Evolutionary conservation across 2,113 vertebrate genomes (phyloP).

Genomic region (Hippocampus abdominalis): DNA sequence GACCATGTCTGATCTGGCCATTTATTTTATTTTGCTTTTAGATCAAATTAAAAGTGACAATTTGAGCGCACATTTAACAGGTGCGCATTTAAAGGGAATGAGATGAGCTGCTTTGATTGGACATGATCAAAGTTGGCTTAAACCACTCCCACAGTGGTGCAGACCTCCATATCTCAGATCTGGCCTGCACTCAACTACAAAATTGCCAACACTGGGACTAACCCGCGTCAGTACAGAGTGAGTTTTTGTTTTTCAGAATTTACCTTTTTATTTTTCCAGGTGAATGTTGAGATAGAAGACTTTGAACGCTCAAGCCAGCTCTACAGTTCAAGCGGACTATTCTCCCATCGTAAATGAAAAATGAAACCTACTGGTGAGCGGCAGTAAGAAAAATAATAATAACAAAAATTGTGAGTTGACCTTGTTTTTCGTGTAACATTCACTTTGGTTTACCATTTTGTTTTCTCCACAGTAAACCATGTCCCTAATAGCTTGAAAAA

Average conservation of each 20-base stretch:
- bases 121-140: too few relatives aligned
- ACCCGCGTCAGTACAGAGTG: not conserved
- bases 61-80: too few relatives aligned
- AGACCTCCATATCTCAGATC: too few relatives aligned
- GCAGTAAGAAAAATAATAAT: not conserved
- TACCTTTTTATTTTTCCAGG: not conserved
- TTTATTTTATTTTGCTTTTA: not conserved
- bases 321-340: not conserved
- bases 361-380: constrained; percentile 23
- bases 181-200: too few relatives aligned
- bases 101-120: too few relatives aligned
- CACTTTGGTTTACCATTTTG: constrained; percentile 56
- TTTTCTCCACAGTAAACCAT: constrained; percentile 9
- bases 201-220: too few relatives aligned
- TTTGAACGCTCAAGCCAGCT: not conserved
- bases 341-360: constrained; percentile 11
- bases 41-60: too few relatives aligned
- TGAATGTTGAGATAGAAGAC: not conserved
- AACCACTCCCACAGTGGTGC: too few relatives aligned
- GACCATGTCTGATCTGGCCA: too few relatives aligned
- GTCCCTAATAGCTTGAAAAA: constrained; percentile 29
- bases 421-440: constrained; percentile 53
- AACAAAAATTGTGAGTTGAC: not conserved
- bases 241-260: not conserved
- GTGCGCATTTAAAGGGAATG: too few relatives aligned